phyloP scores from a whole-genome alignment of 1,140 invertebrate genomes.

The Listronotus bonariensis region DNA sequence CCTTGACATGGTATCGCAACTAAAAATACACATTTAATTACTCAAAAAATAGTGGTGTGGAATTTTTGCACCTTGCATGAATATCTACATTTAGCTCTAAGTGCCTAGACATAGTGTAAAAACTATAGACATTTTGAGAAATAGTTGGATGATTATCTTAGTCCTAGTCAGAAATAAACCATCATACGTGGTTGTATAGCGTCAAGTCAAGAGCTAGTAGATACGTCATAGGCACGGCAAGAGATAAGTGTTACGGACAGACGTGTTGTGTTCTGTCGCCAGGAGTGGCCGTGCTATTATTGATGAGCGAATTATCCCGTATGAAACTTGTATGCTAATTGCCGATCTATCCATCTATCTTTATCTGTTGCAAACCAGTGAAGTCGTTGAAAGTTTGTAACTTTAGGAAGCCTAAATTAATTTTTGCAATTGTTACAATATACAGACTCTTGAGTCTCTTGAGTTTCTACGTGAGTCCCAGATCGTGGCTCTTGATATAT shows the following conservation, averaged over 20 bases:
- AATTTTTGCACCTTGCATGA: no score
- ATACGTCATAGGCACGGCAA: conserved; percentile 29
- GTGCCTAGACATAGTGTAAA: not conserved
- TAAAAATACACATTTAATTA: no score
- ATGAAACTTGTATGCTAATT: conserved; percentile 33
- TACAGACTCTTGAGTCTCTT: no score
- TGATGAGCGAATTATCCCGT: conserved; percentile 36
- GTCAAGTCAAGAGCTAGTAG: conserved; percentile 21
- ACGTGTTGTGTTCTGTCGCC: conserved; percentile 22
- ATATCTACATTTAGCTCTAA: not conserved
- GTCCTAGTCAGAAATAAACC: conserved; percentile 5
- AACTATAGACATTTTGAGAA: no score
- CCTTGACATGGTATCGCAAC: no score
- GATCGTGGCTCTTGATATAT: no score
- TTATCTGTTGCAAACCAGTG: conserved; percentile 6
- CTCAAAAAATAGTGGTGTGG: no score
- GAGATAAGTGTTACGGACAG: conserved; percentile 34
- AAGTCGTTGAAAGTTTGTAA: no score
- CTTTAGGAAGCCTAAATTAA: no score
- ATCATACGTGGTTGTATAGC: conserved; percentile 21
- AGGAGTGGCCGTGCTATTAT: conserved; percentile 30
- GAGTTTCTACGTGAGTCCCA: no score
- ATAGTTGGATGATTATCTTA: conserved; percentile 11
- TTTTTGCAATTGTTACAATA: no score
- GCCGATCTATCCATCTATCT: conserved; percentile 1